These are phyloP conservation scores for Neodon shergylaensis DNA, from an alignment of 2,113 vertebrate genomes.

Conservation along the genomic window DNA sequence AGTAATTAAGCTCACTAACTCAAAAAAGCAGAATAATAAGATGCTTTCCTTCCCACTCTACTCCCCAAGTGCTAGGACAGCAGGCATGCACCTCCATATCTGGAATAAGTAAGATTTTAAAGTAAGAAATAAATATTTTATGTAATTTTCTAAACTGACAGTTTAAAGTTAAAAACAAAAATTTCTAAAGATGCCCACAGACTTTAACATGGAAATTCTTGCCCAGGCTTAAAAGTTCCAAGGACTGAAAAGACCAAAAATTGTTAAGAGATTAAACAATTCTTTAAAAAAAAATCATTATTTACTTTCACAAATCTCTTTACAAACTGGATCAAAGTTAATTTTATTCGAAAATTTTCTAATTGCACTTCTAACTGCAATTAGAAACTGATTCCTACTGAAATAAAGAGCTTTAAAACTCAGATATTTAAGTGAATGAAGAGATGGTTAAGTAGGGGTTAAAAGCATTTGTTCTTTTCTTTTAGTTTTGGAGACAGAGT, in stretches of 20 bases:
- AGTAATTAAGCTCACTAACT: not conserved
- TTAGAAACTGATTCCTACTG: conserved; percentile 38
- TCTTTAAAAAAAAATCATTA: not conserved
- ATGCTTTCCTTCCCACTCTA: not conserved
- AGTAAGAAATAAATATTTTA: not conserved
- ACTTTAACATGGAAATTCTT: conserved; percentile 34
- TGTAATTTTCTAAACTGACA: not conserved
- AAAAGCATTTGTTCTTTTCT: not conserved
- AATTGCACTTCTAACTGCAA: conserved; percentile 20
- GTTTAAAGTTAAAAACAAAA: conserved; percentile 24
- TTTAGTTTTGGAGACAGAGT: too few species aligned
- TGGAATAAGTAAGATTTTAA: conserved; percentile 8
- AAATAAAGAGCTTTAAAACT: not conserved
- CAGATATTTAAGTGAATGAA: not conserved
- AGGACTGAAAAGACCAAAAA: not conserved
- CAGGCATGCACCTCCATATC: not conserved
- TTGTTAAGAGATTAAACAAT: not conserved
- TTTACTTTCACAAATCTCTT: conserved; percentile 29
- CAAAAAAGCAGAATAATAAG: not conserved
- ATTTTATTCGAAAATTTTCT: conserved; percentile 20
- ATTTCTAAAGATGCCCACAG: conserved; percentile 16
- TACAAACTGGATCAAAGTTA: not conserved
- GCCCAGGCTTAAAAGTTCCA: not conserved
- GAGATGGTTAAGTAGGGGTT: not conserved
- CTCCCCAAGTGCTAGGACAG: not conserved